Base-by-base conservation (phyloP, 64 coral and sea anemone genomes). In the Porites lutea region DNA sequence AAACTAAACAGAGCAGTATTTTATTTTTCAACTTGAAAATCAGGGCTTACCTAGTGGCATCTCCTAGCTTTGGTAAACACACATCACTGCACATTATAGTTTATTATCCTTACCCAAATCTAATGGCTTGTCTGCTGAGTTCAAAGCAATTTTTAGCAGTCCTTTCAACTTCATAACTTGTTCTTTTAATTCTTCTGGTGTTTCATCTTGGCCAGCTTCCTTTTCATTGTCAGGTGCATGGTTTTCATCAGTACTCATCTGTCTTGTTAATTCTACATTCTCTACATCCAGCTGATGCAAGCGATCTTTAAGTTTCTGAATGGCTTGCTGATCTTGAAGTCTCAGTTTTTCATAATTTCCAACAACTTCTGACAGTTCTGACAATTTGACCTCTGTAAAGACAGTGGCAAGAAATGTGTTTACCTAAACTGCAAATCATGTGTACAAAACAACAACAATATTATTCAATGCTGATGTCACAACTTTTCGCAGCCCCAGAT, bases 331-430 rank as follows among this genome's bases (percentile, higher is more conserved):
- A 76, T 99, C 97, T 79, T 99, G 97, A 8, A 93, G 77, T 52
- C 91, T 87, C 10, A 99, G 91, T 37, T 87, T 95, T 71, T 99
- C 97, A 23, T 99, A 99, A 22, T 90, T 93, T 15, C 97, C 97
- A 59, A 99, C 97, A 57, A 99, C 97, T 72, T 99, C 94, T 11
- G 97, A 99, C 47, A 99, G 70, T 79, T 99, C 97, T 0, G 97
- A 99, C 48, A 99, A 79, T 88, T 99, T 99, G 5, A 89, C 74
- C 74, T 99, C 97, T 99, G 73, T 75, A 54, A 55, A 13, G 16
- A 48, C 0, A 74, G 62, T 5, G 51, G 27, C 72, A 88, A 74
- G 4, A 55, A 53, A 46, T 37, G 27, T 37, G 27, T 37, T 37
- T 37, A 37, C 27, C 1, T 37, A 37, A 37, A 37, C 27, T 37